Evolutionary conservation across 1,140 invertebrate species (phyloP).

Genomic region (Heliconius melpomene): DNA sequence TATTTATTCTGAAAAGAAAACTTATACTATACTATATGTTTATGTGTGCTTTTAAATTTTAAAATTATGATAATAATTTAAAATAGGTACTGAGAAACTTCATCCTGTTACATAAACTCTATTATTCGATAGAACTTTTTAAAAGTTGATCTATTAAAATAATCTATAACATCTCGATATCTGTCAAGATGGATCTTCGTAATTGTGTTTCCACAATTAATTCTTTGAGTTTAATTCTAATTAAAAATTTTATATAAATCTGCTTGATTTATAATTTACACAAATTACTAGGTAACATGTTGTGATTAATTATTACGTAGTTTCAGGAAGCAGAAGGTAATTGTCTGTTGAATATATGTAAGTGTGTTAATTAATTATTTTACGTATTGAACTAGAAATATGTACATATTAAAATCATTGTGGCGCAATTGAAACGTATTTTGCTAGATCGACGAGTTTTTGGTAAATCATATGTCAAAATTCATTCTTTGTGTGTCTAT

Average conservation of each 20-base stretch:
- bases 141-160: not conserved
- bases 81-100: too few relatives aligned
- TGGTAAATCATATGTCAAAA: too few relatives aligned
- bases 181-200: not conserved
- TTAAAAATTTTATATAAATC: not conserved
- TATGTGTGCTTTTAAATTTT: too few relatives aligned
- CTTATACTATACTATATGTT: too few relatives aligned
- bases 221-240: not conserved
- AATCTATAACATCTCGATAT: not conserved
- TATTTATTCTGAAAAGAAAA: too few relatives aligned
- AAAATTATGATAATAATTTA: too few relatives aligned
- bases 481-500: too few relatives aligned
- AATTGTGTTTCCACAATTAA: not conserved
- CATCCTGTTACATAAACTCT: too few relatives aligned
- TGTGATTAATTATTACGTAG: slow-evolving; percentile 10
- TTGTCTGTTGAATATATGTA: not conserved
- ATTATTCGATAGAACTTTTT: too few relatives aligned
- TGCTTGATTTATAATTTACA: not conserved
- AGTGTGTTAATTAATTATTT: not conserved
- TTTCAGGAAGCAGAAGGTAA: not conserved
- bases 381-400: not conserved
- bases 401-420: not conserved
- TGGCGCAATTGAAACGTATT: too few relatives aligned
- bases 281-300: not conserved
- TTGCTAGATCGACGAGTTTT: too few relatives aligned